Base-by-base conservation (phyloP, 1,140 invertebrate genomes). In the Sipha flava region DNA sequence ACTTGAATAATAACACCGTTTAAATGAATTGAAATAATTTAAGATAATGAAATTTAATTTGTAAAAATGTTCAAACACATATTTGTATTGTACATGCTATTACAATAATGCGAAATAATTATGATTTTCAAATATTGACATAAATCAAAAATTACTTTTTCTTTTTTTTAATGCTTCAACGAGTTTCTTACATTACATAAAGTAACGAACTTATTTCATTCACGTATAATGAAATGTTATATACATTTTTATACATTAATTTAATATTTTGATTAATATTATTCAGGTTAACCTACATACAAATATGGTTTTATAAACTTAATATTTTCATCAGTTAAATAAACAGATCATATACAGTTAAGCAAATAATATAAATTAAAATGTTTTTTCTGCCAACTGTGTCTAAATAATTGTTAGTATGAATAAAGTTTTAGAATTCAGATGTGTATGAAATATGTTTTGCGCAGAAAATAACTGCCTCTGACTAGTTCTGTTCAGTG, bases 391-490 rank as follows among this genome's bases (percentile, higher is more conserved):
- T 21, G 47, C 70, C 70, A 75, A 54, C 47, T 75, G 70, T 54
- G n/a, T 29, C 45, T 31, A 37, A 37, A 75, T 52, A 49, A 54
- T 54, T 52, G 47, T 34, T 34, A 34, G 29, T 1, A 29, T 37
- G 70, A 75, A 54, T 54, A 75, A 75, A 75, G 54, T 75, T 75
- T 75, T 34, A 75, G 54, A 75, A 54, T 75, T 75, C 70, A 75
- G 70, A 54, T 52, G 47, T 34, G 47, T 54, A 54, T 54, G 34
- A 75, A 75, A 75, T 43, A 54, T 75, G 47, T 75, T 75, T 54
- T 37, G 37, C 47, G 7, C 31, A 72, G 47, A 54, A 75, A 75
- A 54, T 70, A 54, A 75, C 29, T 26, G 14, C n/a, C n/a, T 54
- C 14, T 34, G 18, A 47, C 29, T 75, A 75, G 45, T 54, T 54